A percentile compares a stretch with the other conserved stretches of the same genome.
These are phyloP conservation scores for Potamilus streckersoni DNA, from an alignment of 1,140 invertebrate genomes.

Conservation along the genomic window DNA sequence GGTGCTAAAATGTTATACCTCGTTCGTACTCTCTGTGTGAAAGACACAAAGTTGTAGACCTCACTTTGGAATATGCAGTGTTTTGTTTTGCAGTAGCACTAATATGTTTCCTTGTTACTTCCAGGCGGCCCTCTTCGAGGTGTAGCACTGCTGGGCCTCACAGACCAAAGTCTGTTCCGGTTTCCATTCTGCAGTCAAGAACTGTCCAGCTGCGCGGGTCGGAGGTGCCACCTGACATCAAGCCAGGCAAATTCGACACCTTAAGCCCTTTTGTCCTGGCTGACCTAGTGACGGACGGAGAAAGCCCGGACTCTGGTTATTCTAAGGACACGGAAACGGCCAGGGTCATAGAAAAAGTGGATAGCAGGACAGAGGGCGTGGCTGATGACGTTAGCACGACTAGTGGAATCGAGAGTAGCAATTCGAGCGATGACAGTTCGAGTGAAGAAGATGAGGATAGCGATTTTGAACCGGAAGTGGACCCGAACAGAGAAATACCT, in stretches of 20 bases:
- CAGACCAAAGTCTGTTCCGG: slow-evolving; percentile 27
- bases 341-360: slow-evolving; percentile 15
- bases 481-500: slow-evolving; percentile 41
- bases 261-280: slow-evolving; percentile 42
- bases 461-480: slow-evolving; percentile 48
- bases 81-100: no score
- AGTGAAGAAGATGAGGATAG: slow-evolving; percentile 41
- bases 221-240: slow-evolving; percentile 39
- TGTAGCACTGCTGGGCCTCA: not conserved
- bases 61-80: no score
- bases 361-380: not conserved
- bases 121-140: no score
- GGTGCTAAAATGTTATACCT: no score
- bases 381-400: slow-evolving; percentile 51
- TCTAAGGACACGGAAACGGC: slow-evolving; percentile 13
- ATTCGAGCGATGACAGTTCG: slow-evolving; percentile 41
- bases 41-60: no score
- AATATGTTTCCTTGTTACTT: no score
- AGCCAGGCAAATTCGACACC: slow-evolving; percentile 46
- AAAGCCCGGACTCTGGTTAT: slow-evolving; percentile 18
- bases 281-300: slow-evolving; percentile 30
- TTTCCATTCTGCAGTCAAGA: slow-evolving; percentile 15
- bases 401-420: slow-evolving; percentile 52
- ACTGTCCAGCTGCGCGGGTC: slow-evolving; percentile 7
- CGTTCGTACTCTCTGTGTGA: no score